Conservation (phyloP, 2,888 invertebrate genomes). For the Apodemia mormo region DNA sequence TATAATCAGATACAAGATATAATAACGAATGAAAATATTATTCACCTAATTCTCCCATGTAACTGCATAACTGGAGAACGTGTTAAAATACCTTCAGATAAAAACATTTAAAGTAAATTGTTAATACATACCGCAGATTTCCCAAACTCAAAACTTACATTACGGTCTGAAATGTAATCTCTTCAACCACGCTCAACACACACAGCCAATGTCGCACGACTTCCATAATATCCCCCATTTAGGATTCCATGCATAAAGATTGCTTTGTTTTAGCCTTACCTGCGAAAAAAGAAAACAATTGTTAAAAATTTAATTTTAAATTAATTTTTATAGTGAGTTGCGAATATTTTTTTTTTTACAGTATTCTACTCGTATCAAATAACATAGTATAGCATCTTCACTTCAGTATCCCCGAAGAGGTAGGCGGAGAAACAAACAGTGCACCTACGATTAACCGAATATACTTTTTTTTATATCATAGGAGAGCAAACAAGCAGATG, state of each 20-base stretch:
- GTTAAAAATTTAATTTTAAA: background rate
- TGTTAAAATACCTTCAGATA: background rate
- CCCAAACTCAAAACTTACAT: background rate
- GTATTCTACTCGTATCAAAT: too few species aligned
- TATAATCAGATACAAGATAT: too few species aligned
- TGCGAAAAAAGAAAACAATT: conserved; percentile 37
- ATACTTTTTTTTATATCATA: too few species aligned
- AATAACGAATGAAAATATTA: too few species aligned
- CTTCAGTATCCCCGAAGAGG: too few species aligned
- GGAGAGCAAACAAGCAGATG: too few species aligned
- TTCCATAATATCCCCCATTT: conserved; percentile 15
- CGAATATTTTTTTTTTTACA: too few species aligned
- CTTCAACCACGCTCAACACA: background rate
- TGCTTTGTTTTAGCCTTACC: conserved; percentile 36
- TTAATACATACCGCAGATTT: background rate
- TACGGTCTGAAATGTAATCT: background rate
- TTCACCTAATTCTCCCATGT: too few species aligned
- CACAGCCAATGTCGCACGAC: background rate
- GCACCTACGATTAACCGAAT: too few species aligned
- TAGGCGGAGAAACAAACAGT: too few species aligned
- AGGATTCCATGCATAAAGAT: conserved; percentile 39
- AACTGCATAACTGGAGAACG: background rate
- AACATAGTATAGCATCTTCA: too few species aligned
- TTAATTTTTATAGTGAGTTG: too few species aligned
- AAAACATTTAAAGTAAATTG: background rate